phyloP scores from a whole-genome alignment of 1,140 invertebrate species.

The Aporrectodea caliginosa region DNA sequence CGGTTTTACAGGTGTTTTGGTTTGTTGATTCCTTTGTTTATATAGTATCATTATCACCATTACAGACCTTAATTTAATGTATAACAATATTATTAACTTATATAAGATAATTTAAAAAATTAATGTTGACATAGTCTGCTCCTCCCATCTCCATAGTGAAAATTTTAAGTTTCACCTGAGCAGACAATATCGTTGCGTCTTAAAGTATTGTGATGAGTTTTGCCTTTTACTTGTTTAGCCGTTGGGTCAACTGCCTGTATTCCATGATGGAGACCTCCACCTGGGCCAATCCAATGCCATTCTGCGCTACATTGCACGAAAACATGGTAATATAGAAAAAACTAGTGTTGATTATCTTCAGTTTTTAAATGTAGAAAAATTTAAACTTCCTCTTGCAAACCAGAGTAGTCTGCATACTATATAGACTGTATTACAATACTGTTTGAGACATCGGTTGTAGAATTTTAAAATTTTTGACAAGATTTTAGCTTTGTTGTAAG shows the following conservation, averaged over 20 bases:
- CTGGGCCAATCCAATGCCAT: constrained; percentile 52
- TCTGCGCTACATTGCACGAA: constrained; percentile 46
- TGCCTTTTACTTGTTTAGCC: constrained; percentile 31
- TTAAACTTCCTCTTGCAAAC: no score
- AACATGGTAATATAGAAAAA: constrained; percentile 37
- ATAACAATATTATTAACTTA: background rate
- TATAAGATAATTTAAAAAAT: background rate
- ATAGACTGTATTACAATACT: no score
- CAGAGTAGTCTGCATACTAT: no score
- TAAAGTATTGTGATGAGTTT: background rate
- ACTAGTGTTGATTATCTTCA: no score
- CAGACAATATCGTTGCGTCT: no score
- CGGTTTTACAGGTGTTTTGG: no score
- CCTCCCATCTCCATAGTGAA: background rate
- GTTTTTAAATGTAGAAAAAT: background rate
- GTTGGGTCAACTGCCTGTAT: constrained; percentile 47
- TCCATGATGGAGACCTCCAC: constrained; percentile 39
- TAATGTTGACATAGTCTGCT: background rate
- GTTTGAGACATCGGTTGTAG: no score
- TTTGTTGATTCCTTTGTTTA: no score
- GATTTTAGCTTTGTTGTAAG: no score
- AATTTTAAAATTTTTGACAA: no score
- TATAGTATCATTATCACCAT: no score
- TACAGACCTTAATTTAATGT: no score
- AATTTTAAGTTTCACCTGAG: background rate